Evolutionary conservation across 2,888 invertebrate genomes (phyloP).

Genomic region (Lithophane ornitopus): DNA sequence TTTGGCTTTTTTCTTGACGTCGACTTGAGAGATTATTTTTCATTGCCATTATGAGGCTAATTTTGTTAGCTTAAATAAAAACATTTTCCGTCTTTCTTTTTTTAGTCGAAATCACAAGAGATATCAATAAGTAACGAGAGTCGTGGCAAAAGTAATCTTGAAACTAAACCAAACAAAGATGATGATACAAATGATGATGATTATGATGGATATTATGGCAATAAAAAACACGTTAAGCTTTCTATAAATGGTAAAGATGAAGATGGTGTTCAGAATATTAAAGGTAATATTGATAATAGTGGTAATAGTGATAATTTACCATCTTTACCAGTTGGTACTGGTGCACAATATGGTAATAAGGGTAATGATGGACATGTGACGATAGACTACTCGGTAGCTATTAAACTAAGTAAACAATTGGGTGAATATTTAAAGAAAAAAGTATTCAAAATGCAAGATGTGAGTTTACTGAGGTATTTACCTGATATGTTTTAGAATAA

Average conservation of each 20-base stretch:
- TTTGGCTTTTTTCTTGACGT: too few species aligned
- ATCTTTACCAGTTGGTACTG: background rate
- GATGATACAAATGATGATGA: too few species aligned
- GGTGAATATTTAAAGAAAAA: background rate
- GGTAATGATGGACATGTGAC: background rate
- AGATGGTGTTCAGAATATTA: too few species aligned
- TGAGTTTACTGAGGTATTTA: background rate
- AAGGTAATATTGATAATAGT: background rate
- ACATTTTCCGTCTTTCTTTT: background rate
- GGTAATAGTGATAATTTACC: background rate
- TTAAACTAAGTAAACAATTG: background rate
- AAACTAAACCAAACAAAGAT: background rate
- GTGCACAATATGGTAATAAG: background rate
- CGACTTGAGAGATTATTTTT: too few species aligned
- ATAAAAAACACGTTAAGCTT: background rate
- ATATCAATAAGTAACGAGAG: background rate
- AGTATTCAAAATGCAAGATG: background rate
- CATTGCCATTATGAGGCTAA: background rate
- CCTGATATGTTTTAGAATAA: background rate
- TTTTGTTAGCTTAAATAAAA: background rate
- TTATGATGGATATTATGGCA: constrained; percentile 17
- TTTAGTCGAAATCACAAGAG: constrained; percentile 1
- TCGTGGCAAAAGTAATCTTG: background rate
- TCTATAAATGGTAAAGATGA: background rate
- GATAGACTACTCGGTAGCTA: background rate